Evolutionary conservation across 2,888 invertebrate genomes (phyloP).

Genomic region (Nemapogon koenigi): DNA sequence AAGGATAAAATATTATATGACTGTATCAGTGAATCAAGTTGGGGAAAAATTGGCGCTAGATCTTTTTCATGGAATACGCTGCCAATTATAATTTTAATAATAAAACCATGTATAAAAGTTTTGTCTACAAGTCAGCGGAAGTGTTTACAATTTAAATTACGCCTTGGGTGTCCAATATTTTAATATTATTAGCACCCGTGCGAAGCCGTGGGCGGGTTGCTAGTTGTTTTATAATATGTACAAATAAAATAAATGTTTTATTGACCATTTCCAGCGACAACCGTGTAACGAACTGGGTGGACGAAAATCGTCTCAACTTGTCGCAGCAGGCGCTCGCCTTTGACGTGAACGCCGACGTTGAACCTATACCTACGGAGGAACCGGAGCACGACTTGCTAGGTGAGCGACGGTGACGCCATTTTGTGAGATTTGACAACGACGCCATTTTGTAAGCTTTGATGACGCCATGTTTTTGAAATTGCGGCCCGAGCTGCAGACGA

Average conservation of each 20-base stretch:
- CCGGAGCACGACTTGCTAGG: conserved; percentile 45
- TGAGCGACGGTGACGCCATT: too few species aligned
- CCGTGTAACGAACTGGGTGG: conserved; percentile 45
- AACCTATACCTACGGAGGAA: conserved; percentile 60
- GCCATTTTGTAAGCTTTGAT: too few species aligned
- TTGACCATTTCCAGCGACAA: conserved; percentile 23
- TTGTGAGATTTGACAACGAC: too few species aligned
- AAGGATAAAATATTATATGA: too few species aligned
- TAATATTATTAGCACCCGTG: too few species aligned
- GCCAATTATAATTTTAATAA: neutral
- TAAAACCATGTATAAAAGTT: neutral
- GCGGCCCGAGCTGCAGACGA: too few species aligned
- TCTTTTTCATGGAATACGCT: neutral
- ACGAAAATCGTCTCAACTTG: conserved; percentile 46
- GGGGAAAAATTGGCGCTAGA: neutral
- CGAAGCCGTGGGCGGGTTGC: too few species aligned
- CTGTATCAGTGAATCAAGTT: too few species aligned
- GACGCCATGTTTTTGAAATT: too few species aligned
- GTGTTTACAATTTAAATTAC: neutral
- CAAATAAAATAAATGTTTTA: neutral
- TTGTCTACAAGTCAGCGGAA: neutral
- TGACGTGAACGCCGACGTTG: conserved; percentile 69
- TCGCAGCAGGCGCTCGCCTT: conserved; percentile 67
- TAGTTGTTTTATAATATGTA: too few species aligned
- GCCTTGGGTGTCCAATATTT: too few species aligned